Percentiles rank a stretch among this genome's conserved stretches.
Evolutionary conservation across 2,797 vertebrate species (phyloP).

Genomic region (Rhynchotus rufescens): DNA sequence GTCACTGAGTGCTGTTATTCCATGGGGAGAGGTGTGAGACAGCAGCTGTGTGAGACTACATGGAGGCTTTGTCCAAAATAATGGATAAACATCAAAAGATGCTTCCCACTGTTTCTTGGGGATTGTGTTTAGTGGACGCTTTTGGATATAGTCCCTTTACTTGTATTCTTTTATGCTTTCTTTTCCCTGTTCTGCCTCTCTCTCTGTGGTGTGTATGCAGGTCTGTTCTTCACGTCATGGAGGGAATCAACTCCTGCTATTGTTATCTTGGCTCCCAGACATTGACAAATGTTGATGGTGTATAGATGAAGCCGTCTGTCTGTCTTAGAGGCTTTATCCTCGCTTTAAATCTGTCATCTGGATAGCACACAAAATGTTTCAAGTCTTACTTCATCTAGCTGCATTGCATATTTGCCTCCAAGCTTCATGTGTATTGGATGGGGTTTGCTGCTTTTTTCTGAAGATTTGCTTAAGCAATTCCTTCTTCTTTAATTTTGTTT

Average conservation of each 20-base stretch:
- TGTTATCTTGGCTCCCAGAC: neutral
- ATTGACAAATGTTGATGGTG: neutral
- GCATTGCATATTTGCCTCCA: neutral
- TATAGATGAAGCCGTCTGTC: neutral
- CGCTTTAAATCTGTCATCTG: neutral
- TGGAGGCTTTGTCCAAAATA: neutral
- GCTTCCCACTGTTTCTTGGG: neutral
- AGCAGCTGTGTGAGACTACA: neutral
- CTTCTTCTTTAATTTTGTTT: neutral
- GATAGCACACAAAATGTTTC: neutral
- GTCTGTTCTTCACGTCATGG: fast-evolving
- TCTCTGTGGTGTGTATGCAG: fast-evolving
- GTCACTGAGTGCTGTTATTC: neutral
- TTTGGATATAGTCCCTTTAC: neutral
- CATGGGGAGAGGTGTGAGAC: neutral
- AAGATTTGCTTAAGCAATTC: neutral
- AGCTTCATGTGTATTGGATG: neutral
- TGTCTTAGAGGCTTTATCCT: neutral
- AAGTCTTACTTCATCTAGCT: neutral
- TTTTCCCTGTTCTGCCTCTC: neutral
- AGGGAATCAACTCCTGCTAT: neutral
- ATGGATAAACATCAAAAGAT: neutral
- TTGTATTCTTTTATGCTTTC: neutral
- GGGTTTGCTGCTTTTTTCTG: neutral
- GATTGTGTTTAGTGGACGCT: neutral